These are phyloP conservation scores for Lottia gigantea DNA, from an alignment of 2,888 invertebrate species.

Conservation along the genomic window DNA sequence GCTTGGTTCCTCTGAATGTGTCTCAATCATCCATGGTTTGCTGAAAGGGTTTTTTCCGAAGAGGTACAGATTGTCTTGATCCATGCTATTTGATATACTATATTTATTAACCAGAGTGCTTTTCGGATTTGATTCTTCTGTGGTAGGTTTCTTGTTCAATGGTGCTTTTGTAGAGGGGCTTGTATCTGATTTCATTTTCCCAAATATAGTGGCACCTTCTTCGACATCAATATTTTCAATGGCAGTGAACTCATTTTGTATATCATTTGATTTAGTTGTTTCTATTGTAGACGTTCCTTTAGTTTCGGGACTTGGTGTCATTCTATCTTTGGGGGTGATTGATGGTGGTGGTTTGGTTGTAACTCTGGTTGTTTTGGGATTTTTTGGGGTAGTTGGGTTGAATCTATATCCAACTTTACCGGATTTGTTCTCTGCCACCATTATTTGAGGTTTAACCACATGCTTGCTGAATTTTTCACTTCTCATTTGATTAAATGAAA, in stretches of 20 bases:
- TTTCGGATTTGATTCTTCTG: not conserved
- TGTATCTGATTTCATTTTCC: not conserved
- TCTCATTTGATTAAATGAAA: slow-evolving; percentile 21
- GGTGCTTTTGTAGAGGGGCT: not conserved
- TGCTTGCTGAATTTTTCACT: not conserved
- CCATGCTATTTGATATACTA: not conserved
- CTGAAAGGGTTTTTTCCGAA: not conserved
- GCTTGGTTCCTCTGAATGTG: not conserved
- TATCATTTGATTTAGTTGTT: not conserved
- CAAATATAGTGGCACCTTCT: not conserved
- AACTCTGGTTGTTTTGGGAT: not conserved
- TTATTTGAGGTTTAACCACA: not conserved
- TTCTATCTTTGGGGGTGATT: not conserved
- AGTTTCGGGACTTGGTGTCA: not conserved
- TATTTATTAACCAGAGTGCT: not conserved
- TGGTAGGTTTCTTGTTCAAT: not conserved
- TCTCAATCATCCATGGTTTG: not conserved
- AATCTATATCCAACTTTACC: not conserved
- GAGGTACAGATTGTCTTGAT: not conserved
- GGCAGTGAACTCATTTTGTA: not conserved
- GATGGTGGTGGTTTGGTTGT: not conserved
- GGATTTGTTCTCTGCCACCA: not conserved
- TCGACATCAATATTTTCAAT: not conserved
- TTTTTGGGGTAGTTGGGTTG: not conserved
- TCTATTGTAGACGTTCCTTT: not conserved